Evolutionary conservation across 2,888 invertebrate species (phyloP), one percentile per base, ranked within the genome.

Genomic region (Agonopterix heracliana): DNA sequence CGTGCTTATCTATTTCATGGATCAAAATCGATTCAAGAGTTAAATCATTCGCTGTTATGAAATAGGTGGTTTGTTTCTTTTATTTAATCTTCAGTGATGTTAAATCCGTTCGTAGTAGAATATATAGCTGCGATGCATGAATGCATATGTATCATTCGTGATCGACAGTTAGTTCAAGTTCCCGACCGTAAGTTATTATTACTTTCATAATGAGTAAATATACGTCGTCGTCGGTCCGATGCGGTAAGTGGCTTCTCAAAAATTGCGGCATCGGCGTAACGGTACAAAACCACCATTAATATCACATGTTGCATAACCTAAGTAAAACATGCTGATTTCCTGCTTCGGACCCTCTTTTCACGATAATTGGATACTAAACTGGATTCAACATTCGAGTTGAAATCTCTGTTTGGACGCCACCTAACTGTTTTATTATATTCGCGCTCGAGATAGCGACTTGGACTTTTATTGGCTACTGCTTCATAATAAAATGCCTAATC

Each of bases 241-340:
- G 38, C n/a, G n/a, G 38, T 38, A 38, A 9, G 70, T 69, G 63
- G 69, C 62, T 61, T 62, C 67, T 68, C 69, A 71, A 77, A 73
- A 78, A 76, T 66, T 73, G 69, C 75, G 68, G 70, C 64, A 66
- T 70, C 67, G 67, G 57, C 49, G 50, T 81, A 82, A 82, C 84
- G 79, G 83, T 75, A 79, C 69, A 62, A 76, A 76, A 76, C 67
- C 64, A 71, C 76, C 68, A 76, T 71, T 74, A 78, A 73, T 73
- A 68, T 61, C 62, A 64, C 68, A 68, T 63, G 70, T 73, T 78
- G 71, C 71, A 68, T 76, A 76, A 76, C 64, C 65, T 64, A 68
- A 71, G 71, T 72, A 64, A 72, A 74, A 75, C 68, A 71, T 74
- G 71, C 66, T 75, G 74, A 81, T 83, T 83, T 83, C 77, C 79